A percentile compares a stretch with the other conserved stretches of the same genome.
phyloP scores from a whole-genome alignment of 2,797 vertebrate species.

The Melanotaenia nigrans region DNA sequence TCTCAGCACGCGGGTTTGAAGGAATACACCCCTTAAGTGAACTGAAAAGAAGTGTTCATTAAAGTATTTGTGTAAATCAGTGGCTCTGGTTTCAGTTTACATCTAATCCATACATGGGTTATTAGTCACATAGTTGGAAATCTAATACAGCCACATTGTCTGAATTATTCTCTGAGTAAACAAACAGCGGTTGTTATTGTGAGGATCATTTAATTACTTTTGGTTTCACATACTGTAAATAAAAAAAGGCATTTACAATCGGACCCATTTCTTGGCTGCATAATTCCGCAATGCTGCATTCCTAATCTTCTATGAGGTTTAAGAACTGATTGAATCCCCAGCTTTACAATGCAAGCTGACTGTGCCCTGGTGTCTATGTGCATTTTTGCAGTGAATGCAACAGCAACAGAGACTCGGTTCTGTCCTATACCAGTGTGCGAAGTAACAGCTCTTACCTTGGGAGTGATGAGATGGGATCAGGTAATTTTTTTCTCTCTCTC shows the following conservation, averaged over 20 bases:
- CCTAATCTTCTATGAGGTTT: conserved; percentile 57
- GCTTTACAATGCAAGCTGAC: conserved; percentile 29
- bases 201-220: conserved; percentile 65
- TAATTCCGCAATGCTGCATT: conserved; percentile 66
- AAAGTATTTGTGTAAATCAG: conserved; percentile 13
- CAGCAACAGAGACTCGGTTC: conserved; percentile 96
- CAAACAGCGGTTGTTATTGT: conserved; percentile 41
- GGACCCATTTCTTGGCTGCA: conserved; percentile 61
- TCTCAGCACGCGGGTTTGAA: neutral
- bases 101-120: neutral
- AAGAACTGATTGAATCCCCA: conserved; percentile 43
- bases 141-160: conserved; percentile 27
- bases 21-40: neutral
- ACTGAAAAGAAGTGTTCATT: conserved; percentile 5
- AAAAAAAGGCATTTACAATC: conserved; percentile 60
- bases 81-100: neutral
- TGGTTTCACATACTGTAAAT: conserved; percentile 60
- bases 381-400: conserved; percentile 90
- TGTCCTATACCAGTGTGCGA: conserved; percentile 96
- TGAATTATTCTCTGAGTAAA: conserved; percentile 40
- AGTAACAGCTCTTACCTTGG: conserved; percentile 98
- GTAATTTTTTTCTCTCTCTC: conserved; percentile 73
- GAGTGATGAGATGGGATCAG: conserved; percentile 99
- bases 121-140: conserved; percentile 18
- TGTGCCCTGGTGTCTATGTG: conserved; percentile 29